phyloP scores from a whole-genome alignment of 1,140 invertebrate species.

The Megathymus violae region DNA sequence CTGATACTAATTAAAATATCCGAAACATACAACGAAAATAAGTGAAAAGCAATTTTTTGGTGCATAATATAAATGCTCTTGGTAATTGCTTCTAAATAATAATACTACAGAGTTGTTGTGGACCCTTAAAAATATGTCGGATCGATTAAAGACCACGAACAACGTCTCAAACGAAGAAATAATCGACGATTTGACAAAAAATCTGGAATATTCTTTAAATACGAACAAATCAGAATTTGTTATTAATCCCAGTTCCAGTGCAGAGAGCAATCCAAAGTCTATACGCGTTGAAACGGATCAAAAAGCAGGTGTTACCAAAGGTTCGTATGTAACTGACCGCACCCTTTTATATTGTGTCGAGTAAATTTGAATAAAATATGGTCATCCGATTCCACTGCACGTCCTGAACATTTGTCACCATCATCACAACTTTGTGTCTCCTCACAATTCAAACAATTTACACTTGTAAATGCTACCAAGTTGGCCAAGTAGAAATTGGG shows the following conservation, averaged over 20 bases:
- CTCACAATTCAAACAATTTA: too few species aligned
- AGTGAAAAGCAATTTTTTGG: background rate
- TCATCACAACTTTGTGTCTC: too few species aligned
- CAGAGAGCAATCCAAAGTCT: constrained; percentile 38
- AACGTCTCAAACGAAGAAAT: constrained; percentile 72
- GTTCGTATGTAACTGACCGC: constrained; percentile 1
- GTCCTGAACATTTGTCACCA: too few species aligned
- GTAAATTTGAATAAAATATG: too few species aligned
- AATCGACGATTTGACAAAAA: constrained; percentile 75
- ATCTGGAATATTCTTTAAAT: constrained; percentile 61
- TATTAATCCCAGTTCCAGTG: constrained; percentile 47
- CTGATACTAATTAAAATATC: background rate
- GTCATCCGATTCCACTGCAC: too few species aligned
- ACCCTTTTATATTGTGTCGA: background rate
- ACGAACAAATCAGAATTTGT: constrained; percentile 50
- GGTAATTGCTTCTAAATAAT: background rate
- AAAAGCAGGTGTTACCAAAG: constrained; percentile 37
- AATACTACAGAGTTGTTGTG: background rate
- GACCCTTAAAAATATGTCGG: constrained; percentile 58
- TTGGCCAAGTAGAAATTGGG: too few species aligned
- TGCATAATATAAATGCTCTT: background rate
- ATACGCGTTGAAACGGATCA: constrained; percentile 38
- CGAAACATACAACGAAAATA: background rate
- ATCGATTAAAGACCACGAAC: constrained; percentile 56
- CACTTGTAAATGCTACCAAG: too few species aligned